Evolutionary conservation across 2,797 vertebrate genomes (phyloP).

Genomic region (Pantherophis vulpinus): DNA sequence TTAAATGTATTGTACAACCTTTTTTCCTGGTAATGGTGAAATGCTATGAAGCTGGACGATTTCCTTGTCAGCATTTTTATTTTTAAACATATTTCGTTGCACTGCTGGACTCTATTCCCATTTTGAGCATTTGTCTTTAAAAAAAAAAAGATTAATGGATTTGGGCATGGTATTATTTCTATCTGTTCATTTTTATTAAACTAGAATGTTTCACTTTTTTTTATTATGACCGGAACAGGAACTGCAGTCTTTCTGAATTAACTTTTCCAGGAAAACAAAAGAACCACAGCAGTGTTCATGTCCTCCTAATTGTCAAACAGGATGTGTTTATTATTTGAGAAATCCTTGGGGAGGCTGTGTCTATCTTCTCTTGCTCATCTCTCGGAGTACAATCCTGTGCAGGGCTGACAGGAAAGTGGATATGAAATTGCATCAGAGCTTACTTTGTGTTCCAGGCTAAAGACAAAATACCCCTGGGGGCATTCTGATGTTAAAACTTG

Average conservation of each 20-base stretch:
- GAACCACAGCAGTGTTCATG: background rate
- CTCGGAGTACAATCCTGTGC: background rate
- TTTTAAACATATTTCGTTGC: background rate
- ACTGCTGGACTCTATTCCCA: background rate
- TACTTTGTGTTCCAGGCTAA: background rate
- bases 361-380: background rate
- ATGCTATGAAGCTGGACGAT: background rate
- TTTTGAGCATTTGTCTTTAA: background rate
- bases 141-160: background rate
- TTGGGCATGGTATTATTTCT: background rate
- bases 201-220: background rate
- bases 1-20: background rate
- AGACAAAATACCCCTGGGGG: background rate
- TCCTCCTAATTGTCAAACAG: background rate
- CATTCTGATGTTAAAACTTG: background rate
- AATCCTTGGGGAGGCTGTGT: background rate
- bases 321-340: background rate
- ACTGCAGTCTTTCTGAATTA: background rate
- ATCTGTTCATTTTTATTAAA: background rate
- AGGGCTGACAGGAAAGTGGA: background rate
- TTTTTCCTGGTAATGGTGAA: background rate
- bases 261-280: background rate
- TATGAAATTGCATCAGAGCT: background rate
- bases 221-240: background rate
- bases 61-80: background rate